Base-by-base conservation (phyloP, 1,140 invertebrate genomes). In the Dendroctonus ponderosae region DNA sequence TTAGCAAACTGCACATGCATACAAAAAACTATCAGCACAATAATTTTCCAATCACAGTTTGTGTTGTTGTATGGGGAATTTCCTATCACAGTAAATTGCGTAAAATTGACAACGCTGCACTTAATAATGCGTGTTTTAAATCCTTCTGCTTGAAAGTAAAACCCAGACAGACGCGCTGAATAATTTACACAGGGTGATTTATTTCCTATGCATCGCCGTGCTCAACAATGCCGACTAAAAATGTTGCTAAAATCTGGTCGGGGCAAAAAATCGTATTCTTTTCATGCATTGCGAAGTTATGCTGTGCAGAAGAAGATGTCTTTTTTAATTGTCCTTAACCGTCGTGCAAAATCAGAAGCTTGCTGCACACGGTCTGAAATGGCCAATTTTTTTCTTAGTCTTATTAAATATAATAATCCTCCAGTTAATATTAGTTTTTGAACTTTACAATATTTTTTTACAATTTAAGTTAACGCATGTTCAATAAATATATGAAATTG, bases 101-200 rank as follows among this genome's bases (percentile, higher is more conserved):
- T n/a, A n/a, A n/a, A n/a, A n/a, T n/a, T n/a, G n/a, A n/a, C n/a
- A n/a, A n/a, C n/a, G n/a, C n/a, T n/a, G n/a, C n/a, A 52, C 15
- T 49, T 38, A 60, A 43, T 26, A 62, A 62, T 62, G 48, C 60
- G 39, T 51, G 50, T 62, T 62, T 62, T 62, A 52, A 62, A 62
- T 62, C 60, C 61, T 63, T 48, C 41, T 38, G 50, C 40, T 37
- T 63, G 40, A 57, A 49, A 57, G 53, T 64, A 64, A 64, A 64
- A 64, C 43, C 62, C 62, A 64, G 62, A 64, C 62, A 57, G 62
- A 64, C 53, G 42, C 62, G 62, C 62, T 64, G 62, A 64, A 64
- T 64, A 64, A 64, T 64, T 64, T 64, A 64, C 53, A 64, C 62
- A 64, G 53, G 62, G 62, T 64, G 62, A 64, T 57, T 57, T 64